Evolutionary conservation across 2,113 vertebrate species (phyloP), one percentile per base, ranked within the genome.

Genomic region (Calypte anna): DNA sequence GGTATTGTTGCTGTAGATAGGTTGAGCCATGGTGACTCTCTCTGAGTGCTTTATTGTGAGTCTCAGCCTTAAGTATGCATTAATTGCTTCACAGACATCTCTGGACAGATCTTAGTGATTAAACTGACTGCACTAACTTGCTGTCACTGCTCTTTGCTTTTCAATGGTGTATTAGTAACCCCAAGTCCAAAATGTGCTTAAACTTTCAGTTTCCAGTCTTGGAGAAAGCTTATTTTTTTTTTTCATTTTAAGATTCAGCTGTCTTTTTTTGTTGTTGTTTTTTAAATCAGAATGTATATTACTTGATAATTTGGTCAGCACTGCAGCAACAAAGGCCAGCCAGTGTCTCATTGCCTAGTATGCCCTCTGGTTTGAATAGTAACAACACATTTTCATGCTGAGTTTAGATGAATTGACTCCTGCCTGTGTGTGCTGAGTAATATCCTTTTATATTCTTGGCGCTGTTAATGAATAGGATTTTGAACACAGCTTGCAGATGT

Each of bases 371-470:
- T 94, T 95, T 95, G 86, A 94, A 95, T 86, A 92, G 90, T 79
- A 96, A 95, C 88, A 94, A 88, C 83, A 88, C 90, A 94, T 96
- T 96, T 96, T 93, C 95, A 89, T 93, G 96, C 95, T 95, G 96
- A 86, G 91, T 96, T 96, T 92, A 95, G 93, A 96, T 94, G 94
- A 95, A 96, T 93, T 96, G 96, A 85, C 95, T 91, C 86, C 92
- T 96, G 96, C 91, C 72, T 95, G 69, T 87, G 75, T 96, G 89
- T 93, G 81, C 95, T 78, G 85, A 54, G 76, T 85, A 94, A 94
- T 91, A 84, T 93, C 84, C 91, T 96, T 97, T 97, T 96, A 93
- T 94, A 97, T 96, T 96, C 86, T 90, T 96, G 94, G 95, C 90
- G 82, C 38, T 84, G 90, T 84, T 93, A 91, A 91, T 93, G 95